Conservation (phyloP, 2,113 vertebrate species). For the Aphyosemion australe region DNA sequence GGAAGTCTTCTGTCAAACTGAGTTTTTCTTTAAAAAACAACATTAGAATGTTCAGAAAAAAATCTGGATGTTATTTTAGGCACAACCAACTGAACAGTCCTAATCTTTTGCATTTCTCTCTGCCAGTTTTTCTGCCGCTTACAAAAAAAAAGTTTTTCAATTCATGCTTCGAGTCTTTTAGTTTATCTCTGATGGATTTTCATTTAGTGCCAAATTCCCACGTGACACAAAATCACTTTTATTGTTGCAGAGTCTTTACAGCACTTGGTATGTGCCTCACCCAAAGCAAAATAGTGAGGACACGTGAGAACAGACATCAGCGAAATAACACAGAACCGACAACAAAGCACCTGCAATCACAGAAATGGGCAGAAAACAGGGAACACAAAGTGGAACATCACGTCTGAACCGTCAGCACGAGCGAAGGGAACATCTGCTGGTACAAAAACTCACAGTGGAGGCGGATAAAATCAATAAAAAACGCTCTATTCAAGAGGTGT, state of each 20-base stretch:
- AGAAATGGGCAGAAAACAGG: background rate
- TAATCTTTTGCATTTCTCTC: background rate
- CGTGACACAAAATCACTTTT: background rate
- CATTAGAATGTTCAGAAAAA: no score
- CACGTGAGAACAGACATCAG: background rate
- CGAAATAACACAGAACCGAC: background rate
- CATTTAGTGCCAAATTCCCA: background rate
- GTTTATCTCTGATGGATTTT: background rate
- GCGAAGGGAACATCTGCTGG: background rate
- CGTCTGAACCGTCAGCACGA: background rate
- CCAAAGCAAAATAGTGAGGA: background rate
- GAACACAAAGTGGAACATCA: background rate
- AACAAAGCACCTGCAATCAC: background rate
- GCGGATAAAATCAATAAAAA: slow-evolving; percentile 22
- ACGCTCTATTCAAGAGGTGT: background rate
- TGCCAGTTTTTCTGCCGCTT: background rate
- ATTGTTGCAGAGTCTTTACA: slow-evolving; percentile 1
- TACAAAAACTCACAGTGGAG: slow-evolving; percentile 9
- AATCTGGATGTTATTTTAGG: no score
- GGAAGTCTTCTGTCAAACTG: background rate
- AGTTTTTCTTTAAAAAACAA: no score
- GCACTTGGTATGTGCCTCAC: slow-evolving; percentile 13
- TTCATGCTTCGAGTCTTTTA: background rate
- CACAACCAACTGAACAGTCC: no score
- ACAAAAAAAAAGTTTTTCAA: background rate